Evolutionary conservation across 2,888 invertebrate genomes (phyloP).

Genomic region (Trimorus sp.): DNA sequence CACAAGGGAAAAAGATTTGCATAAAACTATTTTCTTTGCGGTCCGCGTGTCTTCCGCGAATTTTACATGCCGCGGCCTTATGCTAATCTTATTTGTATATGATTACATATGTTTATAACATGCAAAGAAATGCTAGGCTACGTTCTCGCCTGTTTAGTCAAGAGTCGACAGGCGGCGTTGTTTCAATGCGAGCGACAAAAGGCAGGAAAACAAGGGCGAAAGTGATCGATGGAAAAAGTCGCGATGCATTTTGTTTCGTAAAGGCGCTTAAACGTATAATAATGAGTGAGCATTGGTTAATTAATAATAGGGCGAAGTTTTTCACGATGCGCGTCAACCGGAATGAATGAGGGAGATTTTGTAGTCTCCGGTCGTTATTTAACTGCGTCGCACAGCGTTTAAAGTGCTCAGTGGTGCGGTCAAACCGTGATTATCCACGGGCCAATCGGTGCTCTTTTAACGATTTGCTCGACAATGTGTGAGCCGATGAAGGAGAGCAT

Average conservation of each 20-base stretch:
- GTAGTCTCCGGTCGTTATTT: constrained; percentile 49
- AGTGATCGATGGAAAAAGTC: constrained; percentile 10
- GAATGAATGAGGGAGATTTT: constrained; percentile 37
- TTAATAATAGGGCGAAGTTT: constrained; percentile 18
- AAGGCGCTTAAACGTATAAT: not conserved
- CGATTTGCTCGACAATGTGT: constrained; percentile 62
- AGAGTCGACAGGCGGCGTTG: constrained; percentile 70
- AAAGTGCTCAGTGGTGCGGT: constrained; percentile 45
- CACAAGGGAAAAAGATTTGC: constrained; percentile 55
- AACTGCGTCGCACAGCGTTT: constrained; percentile 46
- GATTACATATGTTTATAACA: constrained; percentile 82
- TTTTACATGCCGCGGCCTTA: constrained; percentile 75
- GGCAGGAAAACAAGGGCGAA: constrained; percentile 24
- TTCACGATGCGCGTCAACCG: constrained; percentile 27
- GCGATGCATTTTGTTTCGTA: not conserved
- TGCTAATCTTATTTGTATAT: constrained; percentile 82
- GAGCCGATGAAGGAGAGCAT: constrained; percentile 63
- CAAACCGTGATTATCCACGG: constrained; percentile 63
- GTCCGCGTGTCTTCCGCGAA: constrained; percentile 70
- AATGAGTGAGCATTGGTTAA: not conserved
- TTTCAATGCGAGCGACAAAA: constrained; percentile 60
- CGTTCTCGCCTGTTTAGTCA: constrained; percentile 82
- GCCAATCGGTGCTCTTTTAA: constrained; percentile 64
- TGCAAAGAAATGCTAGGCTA: constrained; percentile 79
- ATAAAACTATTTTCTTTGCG: constrained; percentile 66